These are phyloP conservation scores for Tyria jacobaeae DNA, from an alignment of 2,888 invertebrate genomes.

Conservation along the genomic window DNA sequence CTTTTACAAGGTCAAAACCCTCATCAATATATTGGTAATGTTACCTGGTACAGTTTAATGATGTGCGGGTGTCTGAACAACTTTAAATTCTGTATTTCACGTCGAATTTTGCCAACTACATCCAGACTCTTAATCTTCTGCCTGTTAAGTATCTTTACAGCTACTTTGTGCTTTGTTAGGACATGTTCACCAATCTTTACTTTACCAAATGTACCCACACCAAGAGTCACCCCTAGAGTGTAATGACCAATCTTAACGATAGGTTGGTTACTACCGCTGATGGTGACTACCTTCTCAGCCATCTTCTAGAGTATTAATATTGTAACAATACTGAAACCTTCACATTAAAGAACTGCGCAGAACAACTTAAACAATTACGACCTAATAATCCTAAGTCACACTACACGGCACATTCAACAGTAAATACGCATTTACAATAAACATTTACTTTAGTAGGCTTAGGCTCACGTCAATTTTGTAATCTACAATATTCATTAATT, in stretches of 20 bases:
- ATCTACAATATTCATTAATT: not conserved
- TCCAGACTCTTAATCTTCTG: slow-evolving; percentile 99
- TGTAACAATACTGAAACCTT: slow-evolving; percentile 10
- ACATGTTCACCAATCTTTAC: slow-evolving; percentile 99
- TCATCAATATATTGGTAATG: not conserved
- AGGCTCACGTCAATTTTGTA: not conserved
- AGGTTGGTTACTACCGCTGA: slow-evolving; percentile 87
- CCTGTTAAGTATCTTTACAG: slow-evolving; percentile 98
- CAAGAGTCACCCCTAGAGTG: slow-evolving; percentile 94
- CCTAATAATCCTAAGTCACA: slow-evolving; percentile 15
- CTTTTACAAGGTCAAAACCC: slow-evolving; percentile 46
- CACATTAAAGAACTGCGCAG: slow-evolving; percentile 39
- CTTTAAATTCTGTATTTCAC: slow-evolving; percentile 99
- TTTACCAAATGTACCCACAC: slow-evolving; percentile 99
- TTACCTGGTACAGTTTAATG: slow-evolving; percentile 96
- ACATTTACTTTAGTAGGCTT: slow-evolving; percentile 29
- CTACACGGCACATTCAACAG: slow-evolving; percentile 32
- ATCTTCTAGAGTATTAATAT: slow-evolving; percentile 44
- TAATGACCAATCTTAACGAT: slow-evolving; percentile 99
- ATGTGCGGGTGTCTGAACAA: slow-evolving; percentile 99
- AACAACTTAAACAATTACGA: slow-evolving; percentile 20
- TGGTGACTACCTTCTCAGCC: slow-evolving; percentile 76
- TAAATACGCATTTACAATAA: slow-evolving; percentile 19
- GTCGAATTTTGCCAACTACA: slow-evolving; percentile 99
- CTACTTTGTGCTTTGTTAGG: slow-evolving; percentile 98